Evolutionary conservation across 2,888 invertebrate genomes (phyloP), one percentile per base, ranked within the genome.

Genomic region (Sialis fuliginosa): DNA sequence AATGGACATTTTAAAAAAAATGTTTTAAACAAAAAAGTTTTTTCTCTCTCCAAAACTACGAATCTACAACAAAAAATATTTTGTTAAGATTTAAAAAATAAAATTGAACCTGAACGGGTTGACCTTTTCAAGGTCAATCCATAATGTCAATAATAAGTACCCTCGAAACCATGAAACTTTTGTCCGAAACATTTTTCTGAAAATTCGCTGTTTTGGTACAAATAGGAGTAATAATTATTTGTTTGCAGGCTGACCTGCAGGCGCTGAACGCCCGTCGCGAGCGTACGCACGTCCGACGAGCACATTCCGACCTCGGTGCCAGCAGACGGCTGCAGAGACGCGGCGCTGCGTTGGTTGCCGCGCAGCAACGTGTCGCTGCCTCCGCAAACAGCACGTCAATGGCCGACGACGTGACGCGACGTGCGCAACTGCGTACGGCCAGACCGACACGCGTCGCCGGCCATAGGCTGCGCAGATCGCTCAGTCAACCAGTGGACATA

Each of bases 401-500:
- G 53, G 63, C 63, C 51, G 63, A 69, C 48, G 63, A 69, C 48
- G 69, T 69, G 9, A 37, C 10, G 2, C 65, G 64, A 37, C 59
- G 63, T 44, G 55, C 60, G 42, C 65, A 66, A 55, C 68, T 68
- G 48, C 62, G 66, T 51, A 68, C 67, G 54, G 65, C 66, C 55
- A 67, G 68, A 51, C 61, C 61, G 53, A 53, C 52, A 33, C 53
- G 60, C 41, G 61, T 62, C 4, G 44, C 46, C 10, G 39, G 50
- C 12, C 47, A 47, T 8, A 61, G 62, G 44, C 55, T 66, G 39
- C 55, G 65, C 40, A 52, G 81, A 51, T 81, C 81, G n/a, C 67
- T 79, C 42, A 81, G 81, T 59, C 81, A 81, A 57, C 81, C 81
- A 50, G 61, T 75, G 54, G 75, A 75, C 58, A 70, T 74, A 54